A percentile compares a stretch with the other conserved stretches of the same genome.
phyloP scores from a whole-genome alignment of 1,140 invertebrate genomes.

The Ooceraea biroi region DNA sequence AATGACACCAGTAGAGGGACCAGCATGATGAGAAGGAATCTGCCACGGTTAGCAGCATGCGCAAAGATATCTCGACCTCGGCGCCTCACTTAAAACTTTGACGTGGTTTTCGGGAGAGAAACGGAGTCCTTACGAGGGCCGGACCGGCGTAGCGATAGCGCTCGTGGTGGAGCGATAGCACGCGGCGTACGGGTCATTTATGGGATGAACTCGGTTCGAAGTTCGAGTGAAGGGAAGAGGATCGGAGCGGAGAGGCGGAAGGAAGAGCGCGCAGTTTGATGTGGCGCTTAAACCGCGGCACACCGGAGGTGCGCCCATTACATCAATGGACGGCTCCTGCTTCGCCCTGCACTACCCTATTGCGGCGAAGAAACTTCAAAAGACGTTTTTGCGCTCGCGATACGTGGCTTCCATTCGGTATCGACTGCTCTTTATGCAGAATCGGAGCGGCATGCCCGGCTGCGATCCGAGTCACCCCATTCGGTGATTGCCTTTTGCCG shows the following conservation, averaged over 20 bases:
- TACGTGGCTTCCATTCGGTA: slow-evolving; percentile 47
- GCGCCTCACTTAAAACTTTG: slow-evolving; percentile 53
- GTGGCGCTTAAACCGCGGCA: slow-evolving; percentile 71
- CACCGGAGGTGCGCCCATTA: slow-evolving; percentile 67
- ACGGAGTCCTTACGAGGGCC: slow-evolving; percentile 6
- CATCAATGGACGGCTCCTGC: slow-evolving; percentile 65
- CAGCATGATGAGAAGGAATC: background rate
- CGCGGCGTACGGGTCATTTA: slow-evolving; percentile 64
- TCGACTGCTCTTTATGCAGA: slow-evolving; percentile 58
- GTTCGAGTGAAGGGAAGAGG: slow-evolving; percentile 37
- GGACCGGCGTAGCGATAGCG: slow-evolving; percentile 38
- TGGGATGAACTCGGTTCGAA: slow-evolving; percentile 62
- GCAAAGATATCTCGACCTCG: slow-evolving; percentile 53
- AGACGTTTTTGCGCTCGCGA: slow-evolving; percentile 65
- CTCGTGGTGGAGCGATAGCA: slow-evolving; percentile 47
- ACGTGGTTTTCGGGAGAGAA: slow-evolving; percentile 50
- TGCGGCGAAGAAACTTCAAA: slow-evolving; percentile 71
- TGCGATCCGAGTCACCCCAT: slow-evolving; percentile 33
- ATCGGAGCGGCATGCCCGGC: slow-evolving; percentile 33
- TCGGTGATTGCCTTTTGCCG: slow-evolving; percentile 33
- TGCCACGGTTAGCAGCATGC: slow-evolving; percentile 8
- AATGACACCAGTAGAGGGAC: background rate
- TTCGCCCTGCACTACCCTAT: background rate
- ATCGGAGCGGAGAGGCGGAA: background rate
- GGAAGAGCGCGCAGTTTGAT: slow-evolving; percentile 64